Base-by-base conservation (phyloP, 2,888 invertebrate genomes). In the Artemia sinica region DNA sequence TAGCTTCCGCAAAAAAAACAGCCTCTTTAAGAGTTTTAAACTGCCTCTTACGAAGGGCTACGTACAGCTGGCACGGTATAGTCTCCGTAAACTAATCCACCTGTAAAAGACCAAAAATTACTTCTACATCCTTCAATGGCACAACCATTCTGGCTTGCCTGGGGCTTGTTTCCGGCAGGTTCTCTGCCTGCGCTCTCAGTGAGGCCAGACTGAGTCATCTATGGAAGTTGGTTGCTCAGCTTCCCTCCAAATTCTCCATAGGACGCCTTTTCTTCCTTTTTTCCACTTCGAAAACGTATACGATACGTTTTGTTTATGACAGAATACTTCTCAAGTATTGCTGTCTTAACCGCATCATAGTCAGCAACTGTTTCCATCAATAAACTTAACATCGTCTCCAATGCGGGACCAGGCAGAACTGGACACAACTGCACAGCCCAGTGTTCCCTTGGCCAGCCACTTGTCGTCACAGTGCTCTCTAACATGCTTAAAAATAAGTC, bases 11-110 rank as follows among this genome's bases (percentile, higher is more conserved):
- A 13, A 52, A n/a, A n/a, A n/a, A 13, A 52, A 14, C 14, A n/a
- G 58, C 58, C 58, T 52, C 58, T 52, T 52, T 52, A 52, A 52
- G 58, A 13, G 58, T 52, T 14, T 52, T 52, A n/a, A 52, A 13
- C 14, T 52, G 58, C 58, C 14, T 52, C 58, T 52, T 14, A n/a
- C 58, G 13, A 13, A 18, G 18, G 18, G 58, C 14, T n/a, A 52
- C 58, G 13, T 52, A 14, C 13, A 52, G 13, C 14, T 14, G 13
- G 14, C 14, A 52, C 58, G 58, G 58, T n/a, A 14, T n/a, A n/a
- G 58, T 14, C 13, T 52, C 14, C 2, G 14, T 52, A 52, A 52
- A 52, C 58, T 52, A 14, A 13, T 52, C 58, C 58, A 52, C 13
- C 58, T n/a, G 14, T n/a, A 52, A 13, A 13, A 52, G 58, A n/a